Evolutionary conservation across 2,888 invertebrate species (phyloP).

Genomic region (Drosophila villosipedis): DNA sequence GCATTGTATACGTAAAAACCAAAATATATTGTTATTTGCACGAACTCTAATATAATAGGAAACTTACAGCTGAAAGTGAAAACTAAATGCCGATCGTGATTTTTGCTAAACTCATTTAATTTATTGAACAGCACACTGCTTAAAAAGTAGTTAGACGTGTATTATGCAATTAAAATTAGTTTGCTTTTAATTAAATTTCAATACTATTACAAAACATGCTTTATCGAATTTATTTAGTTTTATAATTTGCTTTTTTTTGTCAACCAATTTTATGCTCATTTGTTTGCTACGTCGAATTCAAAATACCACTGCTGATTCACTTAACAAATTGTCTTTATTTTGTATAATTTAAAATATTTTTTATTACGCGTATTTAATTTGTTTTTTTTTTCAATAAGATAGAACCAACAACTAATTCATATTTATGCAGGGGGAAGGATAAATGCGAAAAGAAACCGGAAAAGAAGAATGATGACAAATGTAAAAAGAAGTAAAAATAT

Average conservation of each 20-base stretch:
- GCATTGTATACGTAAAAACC: conserved; percentile 38
- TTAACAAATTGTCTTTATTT: conserved; percentile 1
- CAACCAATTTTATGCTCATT: conserved; percentile 9
- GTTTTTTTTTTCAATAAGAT: background rate
- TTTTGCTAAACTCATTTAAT: conserved; percentile 60
- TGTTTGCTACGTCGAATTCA: background rate
- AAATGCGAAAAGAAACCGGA: conserved; percentile 5
- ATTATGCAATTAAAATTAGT: conserved; percentile 64
- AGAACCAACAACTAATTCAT: conserved; percentile 8
- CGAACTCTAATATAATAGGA: conserved; percentile 46
- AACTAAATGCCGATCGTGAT: conserved; percentile 40
- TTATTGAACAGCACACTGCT: conserved; percentile 66
- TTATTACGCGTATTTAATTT: background rate
- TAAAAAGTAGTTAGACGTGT: conserved; percentile 54
- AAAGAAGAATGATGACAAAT: conserved; percentile 2
- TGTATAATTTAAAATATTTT: conserved; percentile 7
- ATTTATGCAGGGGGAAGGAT: conserved; percentile 13
- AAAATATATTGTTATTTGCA: conserved; percentile 53
- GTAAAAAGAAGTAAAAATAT: conserved; percentile 4
- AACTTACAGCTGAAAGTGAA: conserved; percentile 24
- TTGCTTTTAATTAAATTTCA: conserved; percentile 62
- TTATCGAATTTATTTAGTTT: conserved; percentile 10
- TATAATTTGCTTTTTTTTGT: background rate
- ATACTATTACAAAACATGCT: conserved; percentile 26
- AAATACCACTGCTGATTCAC: background rate